Base-by-base conservation (phyloP, 2,888 invertebrate genomes). In the Drosophila nr. perissopoda region DNA sequence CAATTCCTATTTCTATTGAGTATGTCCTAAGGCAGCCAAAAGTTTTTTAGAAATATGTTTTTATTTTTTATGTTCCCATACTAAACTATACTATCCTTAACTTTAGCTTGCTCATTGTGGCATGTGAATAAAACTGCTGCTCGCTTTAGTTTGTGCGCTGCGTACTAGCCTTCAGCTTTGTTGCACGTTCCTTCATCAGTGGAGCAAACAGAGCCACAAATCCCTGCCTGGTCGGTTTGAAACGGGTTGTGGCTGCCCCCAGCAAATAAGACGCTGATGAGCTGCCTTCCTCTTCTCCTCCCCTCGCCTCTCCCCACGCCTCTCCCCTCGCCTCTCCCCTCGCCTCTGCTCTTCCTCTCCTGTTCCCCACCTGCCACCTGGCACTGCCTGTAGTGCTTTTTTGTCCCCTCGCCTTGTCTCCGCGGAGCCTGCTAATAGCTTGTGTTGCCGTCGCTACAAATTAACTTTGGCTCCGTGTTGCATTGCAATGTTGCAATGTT, bases 371-470 rank as follows among this genome's bases (percentile, higher is more conserved):
- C 2, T 16, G 25, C 3, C 25, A 11, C 11, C 34, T 33, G 42
- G 34, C 36, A 10, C 29, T 42, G 38, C 16, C 40, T 21, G 40
- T 42, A 6, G 21, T 34, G 16, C 4, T 27, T 31, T n/a, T 27
- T 10, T 31, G 64, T 58, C 40, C 70, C 36, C 64, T 56, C 18
- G 7, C 46, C 16, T 5, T 21, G 10, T 8, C 21, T 8, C 2
- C 21, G 57, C 70, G 85, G 71, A 83, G 86, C 79, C 79, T 80
- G 86, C 88, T 87, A 87, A 87, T 88, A 87, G 87, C 84, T 83
- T 87, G 86, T 86, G 88, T 83, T 84, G 84, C 86, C 84, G 84
- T 88, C 88, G 86, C 84, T 71, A 84, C 87, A 88, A 87, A 87
- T 87, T 87, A 88, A 87, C 88, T 88, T 87, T 85, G 82, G 88